Conservation (phyloP, 1,140 invertebrate species). For the Drosophila saltans region DNA sequence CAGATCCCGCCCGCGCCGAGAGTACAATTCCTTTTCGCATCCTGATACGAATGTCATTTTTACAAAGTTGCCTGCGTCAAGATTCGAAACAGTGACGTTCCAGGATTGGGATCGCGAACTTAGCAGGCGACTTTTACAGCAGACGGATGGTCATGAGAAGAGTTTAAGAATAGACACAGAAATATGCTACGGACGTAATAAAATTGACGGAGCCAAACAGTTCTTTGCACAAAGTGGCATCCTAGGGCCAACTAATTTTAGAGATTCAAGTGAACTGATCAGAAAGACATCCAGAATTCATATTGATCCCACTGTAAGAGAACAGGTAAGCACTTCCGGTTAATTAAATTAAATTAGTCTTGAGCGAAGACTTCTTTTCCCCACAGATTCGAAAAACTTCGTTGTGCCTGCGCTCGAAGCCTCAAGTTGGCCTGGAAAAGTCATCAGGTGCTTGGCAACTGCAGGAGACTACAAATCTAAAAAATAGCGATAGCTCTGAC, state of each 20-base stretch:
- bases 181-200: background rate
- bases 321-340: conserved; percentile 23
- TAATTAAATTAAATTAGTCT: background rate
- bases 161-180: background rate
- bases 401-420: conserved; percentile 35
- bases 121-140: background rate
- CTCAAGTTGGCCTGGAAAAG: background rate
- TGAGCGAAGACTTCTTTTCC: background rate
- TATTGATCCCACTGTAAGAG: conserved; percentile 29
- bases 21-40: conserved; percentile 26
- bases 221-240: conserved; percentile 49
- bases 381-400: conserved; percentile 52
- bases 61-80: background rate
- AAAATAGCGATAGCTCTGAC: conserved; percentile 18
- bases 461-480: background rate
- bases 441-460: background rate
- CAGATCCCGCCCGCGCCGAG: background rate
- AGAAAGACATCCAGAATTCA: conserved; percentile 53
- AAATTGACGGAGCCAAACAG: conserved; percentile 45
- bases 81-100: background rate
- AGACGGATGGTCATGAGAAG: background rate
- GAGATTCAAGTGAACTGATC: conserved; percentile 38
- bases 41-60: conserved; percentile 20
- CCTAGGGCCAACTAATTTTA: conserved; percentile 33
- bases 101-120: conserved; percentile 1